These are phyloP conservation scores for Tachystola acroxantha DNA, from an alignment of 2,888 invertebrate species.

Conservation along the genomic window DNA sequence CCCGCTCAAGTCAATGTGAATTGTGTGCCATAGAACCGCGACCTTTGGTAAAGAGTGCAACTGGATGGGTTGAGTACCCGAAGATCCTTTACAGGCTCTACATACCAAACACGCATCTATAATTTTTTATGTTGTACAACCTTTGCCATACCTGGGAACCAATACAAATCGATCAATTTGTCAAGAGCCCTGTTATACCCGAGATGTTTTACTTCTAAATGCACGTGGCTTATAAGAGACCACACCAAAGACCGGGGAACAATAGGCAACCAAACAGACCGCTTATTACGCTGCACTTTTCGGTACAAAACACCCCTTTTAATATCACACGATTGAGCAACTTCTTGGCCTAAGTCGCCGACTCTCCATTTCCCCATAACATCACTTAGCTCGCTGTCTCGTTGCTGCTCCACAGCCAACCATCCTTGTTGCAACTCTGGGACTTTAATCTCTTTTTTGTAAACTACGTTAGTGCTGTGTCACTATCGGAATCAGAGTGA, in stretches of 20 bases:
- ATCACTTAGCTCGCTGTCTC: slow-evolving; percentile 4
- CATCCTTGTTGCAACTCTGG: slow-evolving; percentile 7
- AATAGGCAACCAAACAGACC: slow-evolving; percentile 12
- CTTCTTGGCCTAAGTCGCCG: not conserved
- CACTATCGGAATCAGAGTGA: not conserved
- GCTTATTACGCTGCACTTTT: slow-evolving; percentile 17
- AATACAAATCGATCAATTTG: slow-evolving; percentile 22
- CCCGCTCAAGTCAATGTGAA: slow-evolving; percentile 27
- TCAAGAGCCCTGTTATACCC: slow-evolving; percentile 17
- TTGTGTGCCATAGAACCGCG: slow-evolving; percentile 24
- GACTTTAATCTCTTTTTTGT: slow-evolving; percentile 9
- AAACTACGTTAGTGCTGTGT: not conserved
- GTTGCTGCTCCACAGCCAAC: slow-evolving; percentile 10
- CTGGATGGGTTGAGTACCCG: slow-evolving; percentile 25
- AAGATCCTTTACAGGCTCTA: slow-evolving; percentile 22
- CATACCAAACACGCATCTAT: slow-evolving; percentile 31
- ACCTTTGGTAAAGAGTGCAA: slow-evolving; percentile 30
- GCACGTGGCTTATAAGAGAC: slow-evolving; percentile 21
- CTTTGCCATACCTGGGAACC: slow-evolving; percentile 23
- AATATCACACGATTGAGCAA: slow-evolving; percentile 12
- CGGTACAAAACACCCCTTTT: slow-evolving; percentile 9
- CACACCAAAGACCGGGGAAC: slow-evolving; percentile 19
- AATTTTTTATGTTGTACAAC: slow-evolving; percentile 28
- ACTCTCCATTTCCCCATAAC: no score
- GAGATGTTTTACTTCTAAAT: slow-evolving; percentile 14